Conservation (phyloP, 2,113 vertebrate genomes). For the Clarias batrachus region DNA sequence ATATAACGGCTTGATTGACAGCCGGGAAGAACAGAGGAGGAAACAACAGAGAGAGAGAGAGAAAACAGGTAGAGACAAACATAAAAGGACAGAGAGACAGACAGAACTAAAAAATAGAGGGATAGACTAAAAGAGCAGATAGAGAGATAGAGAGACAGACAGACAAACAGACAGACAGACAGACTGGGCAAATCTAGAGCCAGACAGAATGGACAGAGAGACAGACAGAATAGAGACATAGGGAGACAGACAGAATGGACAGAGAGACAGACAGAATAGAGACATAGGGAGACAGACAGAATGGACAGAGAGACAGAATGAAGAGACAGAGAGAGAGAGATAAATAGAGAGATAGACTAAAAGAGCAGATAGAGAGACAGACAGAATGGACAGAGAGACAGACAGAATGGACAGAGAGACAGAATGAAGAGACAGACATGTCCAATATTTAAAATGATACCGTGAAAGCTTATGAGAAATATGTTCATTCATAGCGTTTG, state of each 20-base stretch:
- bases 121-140: neutral
- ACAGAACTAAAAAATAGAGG: conserved; percentile 29
- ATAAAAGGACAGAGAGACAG: conserved; percentile 18
- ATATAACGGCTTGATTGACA: conserved; percentile 44
- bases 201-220: conserved; percentile 11
- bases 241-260: conserved; percentile 24
- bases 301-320: neutral
- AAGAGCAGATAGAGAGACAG: neutral
- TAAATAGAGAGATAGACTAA: neutral
- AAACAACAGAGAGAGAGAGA: neutral
- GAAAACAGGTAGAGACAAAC: neutral
- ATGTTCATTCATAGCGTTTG: no score
- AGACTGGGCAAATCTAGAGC: conserved; percentile 1
- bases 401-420: neutral
- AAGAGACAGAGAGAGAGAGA: neutral
- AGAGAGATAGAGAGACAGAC: neutral
- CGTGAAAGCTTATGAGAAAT: no score
- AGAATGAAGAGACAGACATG: neutral
- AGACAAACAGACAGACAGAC: neutral
- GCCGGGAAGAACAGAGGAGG: conserved; percentile 15
- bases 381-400: conserved; percentile 20
- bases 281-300: conserved; percentile 38
- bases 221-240: neutral
- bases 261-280: conserved; percentile 10
- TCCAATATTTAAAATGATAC: no score